Conservation (phyloP, 2,797 vertebrate species). For the Premnoplex brunnescens region DNA sequence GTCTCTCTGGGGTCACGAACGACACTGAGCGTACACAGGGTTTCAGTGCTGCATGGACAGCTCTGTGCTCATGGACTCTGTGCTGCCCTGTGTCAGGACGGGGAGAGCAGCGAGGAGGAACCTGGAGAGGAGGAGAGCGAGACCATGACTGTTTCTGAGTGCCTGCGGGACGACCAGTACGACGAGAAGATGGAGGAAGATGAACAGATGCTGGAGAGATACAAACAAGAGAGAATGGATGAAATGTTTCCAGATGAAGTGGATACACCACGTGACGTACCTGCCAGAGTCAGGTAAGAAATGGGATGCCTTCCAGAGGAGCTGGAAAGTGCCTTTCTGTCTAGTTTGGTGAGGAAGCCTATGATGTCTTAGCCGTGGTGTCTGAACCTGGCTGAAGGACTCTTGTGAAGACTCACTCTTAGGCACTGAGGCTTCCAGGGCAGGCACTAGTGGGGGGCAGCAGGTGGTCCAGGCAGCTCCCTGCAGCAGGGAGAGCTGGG, state of each 20-base stretch:
- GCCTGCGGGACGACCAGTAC: slow-evolving; percentile 83
- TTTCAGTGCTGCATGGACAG: background rate
- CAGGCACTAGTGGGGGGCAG: background rate
- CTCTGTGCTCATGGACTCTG: background rate
- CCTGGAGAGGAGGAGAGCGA: slow-evolving; percentile 77
- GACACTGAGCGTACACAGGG: fast-evolving
- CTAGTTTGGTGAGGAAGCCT: background rate
- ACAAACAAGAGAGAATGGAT: slow-evolving; percentile 88
- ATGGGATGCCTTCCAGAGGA: background rate
- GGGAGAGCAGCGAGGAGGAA: slow-evolving; percentile 63
- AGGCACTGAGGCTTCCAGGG: slow-evolving; percentile 58
- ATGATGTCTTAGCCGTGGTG: slow-evolving; percentile 48
- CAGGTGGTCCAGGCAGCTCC: background rate
- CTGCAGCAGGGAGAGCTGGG: background rate
- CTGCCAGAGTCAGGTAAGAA: slow-evolving; percentile 85
- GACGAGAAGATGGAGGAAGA: slow-evolving; percentile 88
- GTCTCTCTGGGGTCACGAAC: background rate
- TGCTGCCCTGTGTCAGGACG: slow-evolving; percentile 53
- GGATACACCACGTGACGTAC: slow-evolving; percentile 87
- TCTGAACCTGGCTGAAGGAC: slow-evolving; percentile 66
- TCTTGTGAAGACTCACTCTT: slow-evolving; percentile 22
- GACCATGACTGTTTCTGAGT: slow-evolving; percentile 75
- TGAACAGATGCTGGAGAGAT: slow-evolving; percentile 85
- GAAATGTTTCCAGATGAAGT: slow-evolving; percentile 96
- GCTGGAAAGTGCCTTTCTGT: background rate